phyloP scores from a whole-genome alignment of 2,797 vertebrate species.

The Falco columbarius region DNA sequence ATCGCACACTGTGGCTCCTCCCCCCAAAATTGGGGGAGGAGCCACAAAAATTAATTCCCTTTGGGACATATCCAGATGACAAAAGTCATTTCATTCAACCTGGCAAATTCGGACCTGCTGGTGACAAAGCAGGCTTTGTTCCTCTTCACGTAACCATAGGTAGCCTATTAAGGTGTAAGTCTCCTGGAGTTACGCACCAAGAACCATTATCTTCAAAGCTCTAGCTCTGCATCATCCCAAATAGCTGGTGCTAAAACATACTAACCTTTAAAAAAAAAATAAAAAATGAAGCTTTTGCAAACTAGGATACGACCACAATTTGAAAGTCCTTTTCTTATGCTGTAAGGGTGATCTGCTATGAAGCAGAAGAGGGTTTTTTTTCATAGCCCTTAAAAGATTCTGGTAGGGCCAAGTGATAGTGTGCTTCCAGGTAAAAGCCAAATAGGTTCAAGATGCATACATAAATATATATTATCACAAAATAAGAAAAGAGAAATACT shows the following conservation, averaged over 20 bases:
- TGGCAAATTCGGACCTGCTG: background rate
- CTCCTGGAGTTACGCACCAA: background rate
- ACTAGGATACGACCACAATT: background rate
- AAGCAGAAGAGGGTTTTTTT: background rate
- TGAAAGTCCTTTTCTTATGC: background rate
- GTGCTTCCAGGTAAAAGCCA: background rate
- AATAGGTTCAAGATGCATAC: background rate
- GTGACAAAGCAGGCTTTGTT: background rate
- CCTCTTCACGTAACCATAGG: background rate
- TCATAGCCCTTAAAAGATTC: background rate
- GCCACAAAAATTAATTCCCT: background rate
- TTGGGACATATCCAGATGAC: background rate
- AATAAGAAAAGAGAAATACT: background rate
- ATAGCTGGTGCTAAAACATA: background rate
- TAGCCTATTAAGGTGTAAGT: background rate
- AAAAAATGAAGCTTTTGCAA: background rate
- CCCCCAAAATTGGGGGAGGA: background rate
- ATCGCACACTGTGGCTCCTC: background rate
- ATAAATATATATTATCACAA: background rate
- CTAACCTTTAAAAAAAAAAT: background rate
- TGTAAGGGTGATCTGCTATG: background rate
- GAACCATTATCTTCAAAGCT: background rate
- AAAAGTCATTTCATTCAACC: background rate
- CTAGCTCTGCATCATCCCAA: background rate
- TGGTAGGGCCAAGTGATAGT: background rate